A percentile compares a stretch with the other conserved stretches of the same genome.
phyloP scores from a whole-genome alignment of 2,888 invertebrate species.

The Xestia c-nigrum region DNA sequence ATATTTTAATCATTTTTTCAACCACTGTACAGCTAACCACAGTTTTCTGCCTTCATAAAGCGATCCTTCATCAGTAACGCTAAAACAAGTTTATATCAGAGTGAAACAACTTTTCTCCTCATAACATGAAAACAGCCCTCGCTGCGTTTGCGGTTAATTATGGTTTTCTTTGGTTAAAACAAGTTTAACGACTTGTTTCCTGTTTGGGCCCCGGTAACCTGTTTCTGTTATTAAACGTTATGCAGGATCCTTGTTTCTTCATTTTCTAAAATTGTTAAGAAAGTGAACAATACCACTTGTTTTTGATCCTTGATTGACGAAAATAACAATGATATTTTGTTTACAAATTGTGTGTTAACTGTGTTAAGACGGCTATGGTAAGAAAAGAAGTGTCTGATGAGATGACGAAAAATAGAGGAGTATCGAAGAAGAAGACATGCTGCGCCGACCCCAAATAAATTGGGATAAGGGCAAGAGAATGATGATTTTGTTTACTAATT shows the following conservation, averaged over 20 bases:
- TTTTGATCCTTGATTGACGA: background rate
- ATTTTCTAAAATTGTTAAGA: constrained; percentile 2
- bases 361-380: too few species aligned
- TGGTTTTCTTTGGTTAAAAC: constrained; percentile 55
- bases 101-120: constrained; percentile 27
- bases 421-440: too few species aligned
- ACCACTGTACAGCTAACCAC: background rate
- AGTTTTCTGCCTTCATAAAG: background rate
- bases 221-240: constrained; percentile 39
- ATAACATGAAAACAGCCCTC: constrained; percentile 33
- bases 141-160: constrained; percentile 56
- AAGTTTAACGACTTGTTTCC: constrained; percentile 58
- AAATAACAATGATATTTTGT: background rate
- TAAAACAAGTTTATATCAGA: constrained; percentile 18
- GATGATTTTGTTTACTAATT: too few species aligned
- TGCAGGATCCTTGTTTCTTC: constrained; percentile 15
- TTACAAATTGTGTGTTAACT: too few species aligned
- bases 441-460: too few species aligned
- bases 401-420: too few species aligned
- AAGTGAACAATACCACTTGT: too few species aligned
- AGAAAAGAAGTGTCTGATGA: too few species aligned
- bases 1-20: too few species aligned
- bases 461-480: too few species aligned
- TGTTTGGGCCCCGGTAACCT: constrained; percentile 25
- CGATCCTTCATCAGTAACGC: background rate